These are phyloP conservation scores for Callorhinus ursinus DNA, from an alignment of 2,113 vertebrate species.

Conservation along the genomic window DNA sequence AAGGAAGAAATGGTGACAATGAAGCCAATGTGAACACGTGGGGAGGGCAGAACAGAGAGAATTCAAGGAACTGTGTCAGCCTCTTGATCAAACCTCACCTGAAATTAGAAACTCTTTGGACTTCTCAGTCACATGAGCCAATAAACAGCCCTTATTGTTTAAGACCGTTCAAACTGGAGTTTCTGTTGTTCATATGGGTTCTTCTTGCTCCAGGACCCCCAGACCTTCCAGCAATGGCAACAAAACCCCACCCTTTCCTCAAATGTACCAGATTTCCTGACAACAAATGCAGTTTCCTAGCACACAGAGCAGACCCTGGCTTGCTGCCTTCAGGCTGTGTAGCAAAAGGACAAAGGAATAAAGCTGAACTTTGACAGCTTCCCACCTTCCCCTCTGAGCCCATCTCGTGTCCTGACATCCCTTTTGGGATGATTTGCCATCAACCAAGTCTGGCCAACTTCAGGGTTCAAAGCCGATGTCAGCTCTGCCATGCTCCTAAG, in stretches of 20 bases:
- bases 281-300: constrained; percentile 13
- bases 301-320: not conserved
- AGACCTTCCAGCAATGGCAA: not conserved
- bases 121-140: not conserved
- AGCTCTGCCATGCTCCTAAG: not conserved
- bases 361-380: not conserved
- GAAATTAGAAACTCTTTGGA: not conserved
- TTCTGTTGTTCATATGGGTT: not conserved
- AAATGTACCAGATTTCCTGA: constrained; percentile 40
- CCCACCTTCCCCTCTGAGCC: not conserved
- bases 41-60: not conserved
- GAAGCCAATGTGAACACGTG: not conserved
- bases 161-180: not conserved
- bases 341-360: not conserved
- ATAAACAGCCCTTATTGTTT: not conserved
- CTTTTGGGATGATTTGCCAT: not conserved
- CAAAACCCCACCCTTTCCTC: constrained; percentile 47
- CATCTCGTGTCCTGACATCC: not conserved
- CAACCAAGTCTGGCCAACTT: not conserved
- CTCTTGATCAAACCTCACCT: constrained; percentile 1
- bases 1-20: not conserved
- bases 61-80: not conserved
- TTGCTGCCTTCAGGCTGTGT: not conserved
- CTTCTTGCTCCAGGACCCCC: not conserved
- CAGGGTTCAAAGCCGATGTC: not conserved